A percentile compares a stretch with the other conserved stretches of the same genome.
phyloP scores from a whole-genome alignment of 2,113 vertebrate species.

The Chionomys nivalis region DNA sequence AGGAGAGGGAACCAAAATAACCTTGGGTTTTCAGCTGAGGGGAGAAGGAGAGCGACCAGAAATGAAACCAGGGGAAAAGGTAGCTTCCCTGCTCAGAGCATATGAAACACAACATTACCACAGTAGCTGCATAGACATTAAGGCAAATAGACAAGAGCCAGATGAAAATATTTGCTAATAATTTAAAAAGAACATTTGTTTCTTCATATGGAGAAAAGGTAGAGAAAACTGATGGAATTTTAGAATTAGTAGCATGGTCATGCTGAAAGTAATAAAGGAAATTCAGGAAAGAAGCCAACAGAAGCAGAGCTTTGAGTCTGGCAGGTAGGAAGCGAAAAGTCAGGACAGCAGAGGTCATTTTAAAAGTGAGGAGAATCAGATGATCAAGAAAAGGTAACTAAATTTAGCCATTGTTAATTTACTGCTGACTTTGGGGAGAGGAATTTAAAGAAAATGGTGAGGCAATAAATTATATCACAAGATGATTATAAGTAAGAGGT shows the following conservation, averaged over 20 bases:
- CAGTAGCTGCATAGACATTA: neutral
- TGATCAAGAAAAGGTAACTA: neutral
- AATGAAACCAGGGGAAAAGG: neutral
- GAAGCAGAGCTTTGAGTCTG: neutral
- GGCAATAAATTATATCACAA: neutral
- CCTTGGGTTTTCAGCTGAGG: neutral
- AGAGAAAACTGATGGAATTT: neutral
- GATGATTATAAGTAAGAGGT: neutral
- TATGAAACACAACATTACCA: neutral
- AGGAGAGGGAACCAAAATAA: neutral
- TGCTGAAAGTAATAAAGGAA: neutral
- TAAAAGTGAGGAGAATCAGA: neutral
- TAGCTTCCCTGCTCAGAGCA: neutral
- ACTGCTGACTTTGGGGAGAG: neutral
- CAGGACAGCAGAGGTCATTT: neutral
- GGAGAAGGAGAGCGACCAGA: neutral
- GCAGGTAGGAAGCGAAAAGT: neutral
- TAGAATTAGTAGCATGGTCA: neutral
- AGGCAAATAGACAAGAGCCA: neutral
- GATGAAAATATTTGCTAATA: neutral
- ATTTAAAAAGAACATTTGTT: neutral
- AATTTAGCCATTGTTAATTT: neutral
- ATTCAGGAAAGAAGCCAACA: neutral
- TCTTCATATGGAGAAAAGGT: neutral
- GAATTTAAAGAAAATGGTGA: neutral